Base-by-base conservation (phyloP, 2,888 invertebrate genomes). In the Helleia helle region DNA sequence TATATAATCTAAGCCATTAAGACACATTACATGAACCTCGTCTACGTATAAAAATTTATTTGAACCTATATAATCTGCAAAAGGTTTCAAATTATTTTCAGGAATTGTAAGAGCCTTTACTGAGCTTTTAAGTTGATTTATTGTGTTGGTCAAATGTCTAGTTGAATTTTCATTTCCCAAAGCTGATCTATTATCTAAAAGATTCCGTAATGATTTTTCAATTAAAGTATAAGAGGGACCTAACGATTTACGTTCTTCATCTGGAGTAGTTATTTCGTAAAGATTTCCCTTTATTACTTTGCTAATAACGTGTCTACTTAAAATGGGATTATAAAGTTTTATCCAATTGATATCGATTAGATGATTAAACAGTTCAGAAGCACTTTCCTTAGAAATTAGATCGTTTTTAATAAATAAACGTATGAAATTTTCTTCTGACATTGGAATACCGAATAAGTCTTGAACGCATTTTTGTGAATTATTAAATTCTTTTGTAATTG, bases 81-180 rank as follows among this genome's bases (percentile, higher is more conserved):
- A 9, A n/a, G 31, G 31, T 31, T 40, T 40, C 11, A 40, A 25
- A 31, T 12, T 40, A 26, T 26, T 40, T n/a, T 40, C 40, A 12
- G 40, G 40, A 7, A 40, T 31, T 3, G 22, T 11, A 7, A 40
- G 12, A n/a, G 17, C 4, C 26, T 40, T 30, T 4, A 15, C 15
- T 25, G 40, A 31, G 31, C 40, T 17, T 31, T 25, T 31, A 31
- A 31, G 13, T 26, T 15, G 11, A 25, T 9, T 30, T 25, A 40
- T 11, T 6, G 12, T 25, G 11, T 31, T 40, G 8, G 25, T 25
- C 25, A 40, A 15, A 11, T 11, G 22, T 8, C n/a, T 31, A 9
- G 31, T 24, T 3, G 31, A 14, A 17, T 31, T 25, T 26, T 31
- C 40, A 5, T 9, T 40, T 18, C 40, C 40, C 15, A 40, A 26